These are phyloP conservation scores for Cyphomyrus discorhynchus DNA, from an alignment of 2,113 vertebrate genomes.

Conservation along the genomic window DNA sequence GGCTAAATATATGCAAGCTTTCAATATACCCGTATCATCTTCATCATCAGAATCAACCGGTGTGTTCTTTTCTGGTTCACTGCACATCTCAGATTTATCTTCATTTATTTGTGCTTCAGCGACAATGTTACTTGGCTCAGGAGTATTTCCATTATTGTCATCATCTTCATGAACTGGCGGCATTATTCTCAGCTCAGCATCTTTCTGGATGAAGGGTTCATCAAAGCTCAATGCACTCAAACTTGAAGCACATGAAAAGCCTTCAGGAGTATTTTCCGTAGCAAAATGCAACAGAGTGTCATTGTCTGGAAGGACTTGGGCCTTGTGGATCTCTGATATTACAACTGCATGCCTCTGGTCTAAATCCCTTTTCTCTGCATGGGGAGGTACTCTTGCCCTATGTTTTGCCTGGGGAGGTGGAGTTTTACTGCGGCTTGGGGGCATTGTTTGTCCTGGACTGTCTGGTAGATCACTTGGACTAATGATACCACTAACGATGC, in stretches of 20 bases:
- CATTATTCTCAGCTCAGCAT: constrained; percentile 78
- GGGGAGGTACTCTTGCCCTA: constrained; percentile 57
- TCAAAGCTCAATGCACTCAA: constrained; percentile 91
- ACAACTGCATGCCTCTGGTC: constrained; percentile 65
- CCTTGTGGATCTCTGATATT: constrained; percentile 71
- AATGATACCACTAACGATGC: constrained; percentile 88
- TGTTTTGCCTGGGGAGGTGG: constrained; percentile 69
- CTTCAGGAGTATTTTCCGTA: constrained; percentile 91
- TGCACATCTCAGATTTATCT: constrained; percentile 57
- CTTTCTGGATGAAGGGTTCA: constrained; percentile 87
- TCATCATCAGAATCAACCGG: constrained; percentile 85
- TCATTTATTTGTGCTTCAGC: constrained; percentile 34
- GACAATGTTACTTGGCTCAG: background rate
- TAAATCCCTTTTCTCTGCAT: constrained; percentile 65
- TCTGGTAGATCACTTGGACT: constrained; percentile 96
- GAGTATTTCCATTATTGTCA: constrained; percentile 52
- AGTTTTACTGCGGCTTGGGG: constrained; percentile 91
- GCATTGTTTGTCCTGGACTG: constrained; percentile 96
- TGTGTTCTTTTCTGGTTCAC: constrained; percentile 72
- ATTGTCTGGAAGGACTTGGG: constrained; percentile 71
- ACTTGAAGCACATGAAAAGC: constrained; percentile 90
- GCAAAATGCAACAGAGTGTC: constrained; percentile 89
- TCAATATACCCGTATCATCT: constrained; percentile 83
- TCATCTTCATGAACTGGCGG: constrained; percentile 81
- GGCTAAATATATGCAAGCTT: constrained; percentile 95